These are phyloP conservation scores for Zygaena filipendulae DNA, from an alignment of 2,888 invertebrate genomes.

Conservation along the genomic window DNA sequence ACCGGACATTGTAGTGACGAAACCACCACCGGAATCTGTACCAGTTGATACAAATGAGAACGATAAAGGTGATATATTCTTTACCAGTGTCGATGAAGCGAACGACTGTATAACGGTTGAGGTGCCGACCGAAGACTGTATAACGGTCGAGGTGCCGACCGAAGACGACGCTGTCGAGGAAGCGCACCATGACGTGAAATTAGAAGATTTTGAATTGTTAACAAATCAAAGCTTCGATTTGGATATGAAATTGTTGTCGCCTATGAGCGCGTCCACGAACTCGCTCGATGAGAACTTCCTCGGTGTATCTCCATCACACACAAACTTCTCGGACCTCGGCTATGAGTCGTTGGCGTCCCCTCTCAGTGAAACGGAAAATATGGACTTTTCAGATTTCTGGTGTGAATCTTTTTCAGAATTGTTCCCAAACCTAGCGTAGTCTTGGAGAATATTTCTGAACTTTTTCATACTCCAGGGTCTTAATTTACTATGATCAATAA, in stretches of 20 bases:
- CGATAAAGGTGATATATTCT: constrained; percentile 72
- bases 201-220: constrained; percentile 35
- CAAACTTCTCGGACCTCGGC: constrained; percentile 52
- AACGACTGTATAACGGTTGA: constrained; percentile 80
- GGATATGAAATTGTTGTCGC: constrained; percentile 56
- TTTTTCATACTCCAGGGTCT: no score
- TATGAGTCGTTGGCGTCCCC: constrained; percentile 62
- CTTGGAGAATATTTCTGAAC: no score
- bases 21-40: constrained; percentile 23
- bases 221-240: constrained; percentile 33
- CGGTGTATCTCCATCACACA: constrained; percentile 50
- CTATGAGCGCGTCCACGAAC: constrained; percentile 45
- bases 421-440: constrained; percentile 77
- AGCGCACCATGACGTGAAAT: constrained; percentile 15
- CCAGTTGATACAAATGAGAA: constrained; percentile 40
- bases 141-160: constrained; percentile 37
- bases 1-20: constrained; percentile 25
- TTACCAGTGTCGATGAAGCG: constrained; percentile 77
- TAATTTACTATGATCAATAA: no score
- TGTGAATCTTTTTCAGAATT: constrained; percentile 80
- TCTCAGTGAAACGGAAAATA: constrained; percentile 52
- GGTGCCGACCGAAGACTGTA: constrained; percentile 71
- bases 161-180: background rate
- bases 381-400: constrained; percentile 74
- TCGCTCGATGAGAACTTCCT: constrained; percentile 41